These are phyloP conservation scores for Lepilemur septentrionalis DNA, from an alignment of 2,797 vertebrate genomes.

Conservation along the genomic window DNA sequence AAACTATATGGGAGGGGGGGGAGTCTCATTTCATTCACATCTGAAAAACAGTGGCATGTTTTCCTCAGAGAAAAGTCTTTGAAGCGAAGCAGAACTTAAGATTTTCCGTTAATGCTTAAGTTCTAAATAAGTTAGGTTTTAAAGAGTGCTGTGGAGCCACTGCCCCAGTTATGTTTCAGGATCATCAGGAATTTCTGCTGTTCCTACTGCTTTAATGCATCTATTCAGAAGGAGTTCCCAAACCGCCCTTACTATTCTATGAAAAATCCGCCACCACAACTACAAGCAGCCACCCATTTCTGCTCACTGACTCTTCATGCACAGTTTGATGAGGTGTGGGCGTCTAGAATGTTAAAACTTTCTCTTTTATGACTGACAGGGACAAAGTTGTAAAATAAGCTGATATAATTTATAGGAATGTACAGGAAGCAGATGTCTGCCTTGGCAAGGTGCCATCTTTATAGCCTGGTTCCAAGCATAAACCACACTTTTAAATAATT, in stretches of 20 bases:
- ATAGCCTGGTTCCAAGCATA: slow-evolving; percentile 60
- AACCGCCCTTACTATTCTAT: neutral
- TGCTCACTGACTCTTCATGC: neutral
- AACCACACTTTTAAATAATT: slow-evolving; percentile 76
- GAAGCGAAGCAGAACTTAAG: slow-evolving; percentile 25
- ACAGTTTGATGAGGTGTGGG: neutral
- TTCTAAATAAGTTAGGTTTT: slow-evolving; percentile 37
- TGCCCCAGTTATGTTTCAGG: neutral
- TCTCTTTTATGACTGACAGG: slow-evolving; percentile 6
- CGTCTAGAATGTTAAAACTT: neutral
- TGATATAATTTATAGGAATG: slow-evolving; percentile 70
- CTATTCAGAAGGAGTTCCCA: neutral
- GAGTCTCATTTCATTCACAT: slow-evolving; percentile 7
- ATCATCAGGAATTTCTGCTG: neutral
- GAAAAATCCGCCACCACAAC: neutral
- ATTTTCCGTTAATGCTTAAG: neutral
- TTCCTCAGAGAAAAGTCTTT: slow-evolving; percentile 29
- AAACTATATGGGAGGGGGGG: neutral
- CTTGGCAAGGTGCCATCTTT: slow-evolving; percentile 74
- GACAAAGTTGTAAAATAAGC: slow-evolving; percentile 72
- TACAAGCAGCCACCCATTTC: neutral
- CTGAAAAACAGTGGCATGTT: neutral
- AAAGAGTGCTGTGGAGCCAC: neutral
- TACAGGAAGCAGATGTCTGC: slow-evolving; percentile 77
- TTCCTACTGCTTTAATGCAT: neutral